These are phyloP conservation scores for Lasioglossum leucozonium DNA, from an alignment of 2,888 invertebrate genomes.

Conservation along the genomic window DNA sequence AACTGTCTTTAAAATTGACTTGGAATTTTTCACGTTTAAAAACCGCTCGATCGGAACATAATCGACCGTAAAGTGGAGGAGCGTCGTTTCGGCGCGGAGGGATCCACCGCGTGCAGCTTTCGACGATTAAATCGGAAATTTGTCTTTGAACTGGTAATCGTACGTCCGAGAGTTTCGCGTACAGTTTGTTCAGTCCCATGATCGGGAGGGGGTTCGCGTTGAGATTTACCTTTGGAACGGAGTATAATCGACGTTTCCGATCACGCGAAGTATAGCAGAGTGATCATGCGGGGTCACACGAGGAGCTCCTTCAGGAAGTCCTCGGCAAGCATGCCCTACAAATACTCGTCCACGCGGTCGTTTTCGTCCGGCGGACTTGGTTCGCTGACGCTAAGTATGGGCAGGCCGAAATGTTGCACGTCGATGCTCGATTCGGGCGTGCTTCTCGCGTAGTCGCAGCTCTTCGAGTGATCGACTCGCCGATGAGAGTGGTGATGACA, in stretches of 20 bases:
- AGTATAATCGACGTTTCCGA: constrained; percentile 10
- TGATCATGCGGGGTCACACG: constrained; percentile 72
- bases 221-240: constrained; percentile 15
- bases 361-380: constrained; percentile 91
- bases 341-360: constrained; percentile 88
- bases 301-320: constrained; percentile 83
- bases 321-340: constrained; percentile 85
- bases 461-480: constrained; percentile 85
- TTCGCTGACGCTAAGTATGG: constrained; percentile 92
- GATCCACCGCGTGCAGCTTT: not conserved
- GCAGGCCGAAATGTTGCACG: constrained; percentile 88
- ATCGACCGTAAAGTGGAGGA: not conserved
- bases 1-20: not conserved
- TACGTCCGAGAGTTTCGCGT: not conserved
- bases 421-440: constrained; percentile 77
- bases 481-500: constrained; percentile 83
- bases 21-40: not conserved
- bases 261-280: not conserved
- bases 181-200: not conserved
- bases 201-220: constrained; percentile 4
- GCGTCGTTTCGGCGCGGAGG: not conserved
- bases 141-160: not conserved
- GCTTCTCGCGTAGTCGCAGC: constrained; percentile 84
- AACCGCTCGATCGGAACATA: not conserved
- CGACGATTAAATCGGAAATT: not conserved